Evolutionary conservation across 2,113 vertebrate species (phyloP), one percentile per base, ranked within the genome.

Genomic region (Hymenochirus boettgeri): DNA sequence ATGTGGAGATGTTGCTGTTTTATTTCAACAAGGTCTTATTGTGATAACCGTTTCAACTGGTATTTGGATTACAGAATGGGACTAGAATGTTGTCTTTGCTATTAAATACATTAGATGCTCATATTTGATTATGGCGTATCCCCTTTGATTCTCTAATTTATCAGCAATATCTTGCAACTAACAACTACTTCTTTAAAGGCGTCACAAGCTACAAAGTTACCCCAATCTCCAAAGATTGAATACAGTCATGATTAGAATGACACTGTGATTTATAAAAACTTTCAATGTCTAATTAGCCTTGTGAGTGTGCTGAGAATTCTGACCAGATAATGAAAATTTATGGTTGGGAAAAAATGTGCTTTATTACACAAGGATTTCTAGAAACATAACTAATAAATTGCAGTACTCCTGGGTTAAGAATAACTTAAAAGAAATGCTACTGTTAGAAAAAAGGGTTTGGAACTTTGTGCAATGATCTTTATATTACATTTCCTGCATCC

Each of bases 41-140:
- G 52, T 64, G 52, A 64, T 64, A 64, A 64, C 33, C 35, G 45
- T 64, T 64, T 64, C 56, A 51, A 13, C 47, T 64, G 27, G 39
- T 54, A 64, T 13, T 31, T 46, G 12, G 29, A 46, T 27, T 47
- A n/a, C 39, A 11, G 52, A 64, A 26, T 55, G 29, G 15, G 29
- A 18, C 27, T 50, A 25, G 22, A 21, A 24, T 56, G 35, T 42
- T 46, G 51, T 47, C 25, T 56, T n/a, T 27, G 31, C 13, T 26
- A 50, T 25, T 42, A 42, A 18, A 50, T 25, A 47, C 33, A 31
- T 31, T 27, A 22, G 15, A 54, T 42, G 48, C 48, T 26, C n/a
- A 33, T 29, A n/a, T n/a, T n/a, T n/a, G n/a, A n/a, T n/a, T 22
- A 29, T 64, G n/a, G 1, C 17, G 61, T 46, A 24, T 46, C 2